Evolutionary conservation across 30 jellyfish, hydroid and myxozoan species (phyloP).

Genomic region (Rhopilema esculentum): DNA sequence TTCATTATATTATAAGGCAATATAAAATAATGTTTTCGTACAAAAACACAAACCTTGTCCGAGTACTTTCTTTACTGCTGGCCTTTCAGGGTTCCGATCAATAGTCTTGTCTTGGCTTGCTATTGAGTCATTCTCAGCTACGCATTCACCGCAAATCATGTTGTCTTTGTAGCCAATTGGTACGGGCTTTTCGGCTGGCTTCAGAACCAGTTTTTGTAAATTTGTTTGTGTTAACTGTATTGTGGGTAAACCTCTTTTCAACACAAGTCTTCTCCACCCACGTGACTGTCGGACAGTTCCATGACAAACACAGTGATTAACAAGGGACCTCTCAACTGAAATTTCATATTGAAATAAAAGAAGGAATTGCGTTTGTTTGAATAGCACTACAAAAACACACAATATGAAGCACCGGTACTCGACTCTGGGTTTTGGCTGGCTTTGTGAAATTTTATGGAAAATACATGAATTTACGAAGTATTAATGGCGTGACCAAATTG

Average conservation of each 20-base stretch:
- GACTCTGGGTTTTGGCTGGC: too few relatives aligned
- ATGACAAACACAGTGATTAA: constrained; percentile 37
- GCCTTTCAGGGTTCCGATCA: neutral
- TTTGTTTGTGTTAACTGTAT: neutral
- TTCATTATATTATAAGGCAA: too few relatives aligned
- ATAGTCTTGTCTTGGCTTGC: neutral
- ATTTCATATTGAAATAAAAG: neutral
- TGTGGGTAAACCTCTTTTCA: constrained; percentile 3
- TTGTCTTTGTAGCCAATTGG: constrained; percentile 44
- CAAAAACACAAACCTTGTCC: neutral
- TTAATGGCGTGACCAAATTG: too few relatives aligned
- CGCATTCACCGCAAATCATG: constrained; percentile 41
- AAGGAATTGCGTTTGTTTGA: too few relatives aligned
- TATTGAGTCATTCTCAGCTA: neutral
- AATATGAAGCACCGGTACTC: too few relatives aligned
- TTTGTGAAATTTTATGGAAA: too few relatives aligned
- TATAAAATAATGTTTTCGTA: too few relatives aligned
- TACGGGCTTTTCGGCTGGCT: constrained; percentile 1
- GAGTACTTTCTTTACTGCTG: neutral
- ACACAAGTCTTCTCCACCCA: constrained; percentile 18
- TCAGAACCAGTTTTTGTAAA: neutral
- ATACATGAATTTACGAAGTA: too few relatives aligned
- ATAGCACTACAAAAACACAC: too few relatives aligned
- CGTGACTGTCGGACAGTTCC: constrained; percentile 7
- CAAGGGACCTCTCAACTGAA: neutral